Conservation (phyloP, 2,797 vertebrate genomes). For the Lagorchestes hirsutus region DNA sequence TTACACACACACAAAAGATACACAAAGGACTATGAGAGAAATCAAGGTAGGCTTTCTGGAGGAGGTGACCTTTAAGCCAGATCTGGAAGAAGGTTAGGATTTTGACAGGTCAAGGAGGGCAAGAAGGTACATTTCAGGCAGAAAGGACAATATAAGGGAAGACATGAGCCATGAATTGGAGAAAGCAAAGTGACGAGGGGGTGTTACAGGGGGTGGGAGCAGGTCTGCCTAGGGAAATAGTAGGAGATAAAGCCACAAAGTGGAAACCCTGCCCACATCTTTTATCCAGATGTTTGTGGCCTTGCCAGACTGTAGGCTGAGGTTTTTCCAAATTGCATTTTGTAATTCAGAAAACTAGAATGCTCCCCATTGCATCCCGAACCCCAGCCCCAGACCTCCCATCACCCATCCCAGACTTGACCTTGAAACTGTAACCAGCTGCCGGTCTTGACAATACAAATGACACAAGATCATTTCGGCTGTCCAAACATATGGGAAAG, state of each 20-base stretch:
- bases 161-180: background rate
- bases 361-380: slow-evolving; percentile 50
- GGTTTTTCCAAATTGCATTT: slow-evolving; percentile 76
- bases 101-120: background rate
- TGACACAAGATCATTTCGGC: background rate
- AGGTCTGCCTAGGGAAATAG: slow-evolving; percentile 39
- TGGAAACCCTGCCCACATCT: slow-evolving; percentile 69
- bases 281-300: slow-evolving; percentile 74
- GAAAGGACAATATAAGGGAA: background rate
- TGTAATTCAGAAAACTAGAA: slow-evolving; percentile 73
- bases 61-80: background rate
- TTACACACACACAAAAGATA: background rate
- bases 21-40: background rate
- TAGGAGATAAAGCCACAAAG: slow-evolving; percentile 60
- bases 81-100: background rate
- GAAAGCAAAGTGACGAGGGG: background rate
- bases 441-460: background rate
- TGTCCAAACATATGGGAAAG: background rate
- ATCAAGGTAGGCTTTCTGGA: background rate
- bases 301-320: slow-evolving; percentile 65
- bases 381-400: slow-evolving; percentile 61
- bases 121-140: background rate
- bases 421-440: slow-evolving; percentile 34
- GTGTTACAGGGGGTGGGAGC: background rate
- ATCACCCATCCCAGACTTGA: slow-evolving; percentile 53